Evolutionary conservation across 2,888 invertebrate genomes (phyloP), one percentile per base, ranked within the genome.

Genomic region (Zele albiditarsus): DNA sequence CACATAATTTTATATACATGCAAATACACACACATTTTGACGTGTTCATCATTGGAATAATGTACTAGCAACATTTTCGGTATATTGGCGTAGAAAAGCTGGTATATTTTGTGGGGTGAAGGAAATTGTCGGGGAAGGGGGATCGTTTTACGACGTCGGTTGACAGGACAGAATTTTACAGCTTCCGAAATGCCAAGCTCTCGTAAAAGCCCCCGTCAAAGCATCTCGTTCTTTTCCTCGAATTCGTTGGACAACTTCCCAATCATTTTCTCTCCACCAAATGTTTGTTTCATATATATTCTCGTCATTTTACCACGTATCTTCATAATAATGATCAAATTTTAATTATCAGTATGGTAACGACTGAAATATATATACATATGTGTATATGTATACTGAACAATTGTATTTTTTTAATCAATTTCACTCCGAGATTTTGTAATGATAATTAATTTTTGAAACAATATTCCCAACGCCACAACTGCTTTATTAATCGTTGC

Each of bases 201-300:
- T 85, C 84, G 80, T 85, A 85, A 85, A 85, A 85, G 73, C 66
- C 79, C 81, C 84, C 84, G 80, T 85, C 84, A 85, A 85, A 84
- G 73, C 71, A 69, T 72, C 65, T 31, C 63, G 38, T 71, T 33
- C 62, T 49, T 71, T 63, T 62, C 62, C 62, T n/a, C 4, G 57
- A 63, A 72, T 65, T 53, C 65, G 65, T 72, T 72, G 31, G 71
- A 72, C 71, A 72, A 72, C 63, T 25, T 72, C 10, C 57, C 25
- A 23, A 58, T 58, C 57, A 25, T 58, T 23, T 58, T 58, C 57
- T 58, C 20, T 58, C 0, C 25, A 14, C n/a, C 46, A 46, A 46
- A 46, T 14, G 46, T 46, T 46, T 46, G 46, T 33, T 33, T 33
- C 4, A 46, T 46, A 46, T 46, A 46, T 42, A 42, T n/a, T 46